Percentiles rank a stretch among this genome's conserved stretches.
These are phyloP conservation scores for Leptopilina drosophilae DNA, from an alignment of 2,888 invertebrate genomes.

Conservation along the genomic window DNA sequence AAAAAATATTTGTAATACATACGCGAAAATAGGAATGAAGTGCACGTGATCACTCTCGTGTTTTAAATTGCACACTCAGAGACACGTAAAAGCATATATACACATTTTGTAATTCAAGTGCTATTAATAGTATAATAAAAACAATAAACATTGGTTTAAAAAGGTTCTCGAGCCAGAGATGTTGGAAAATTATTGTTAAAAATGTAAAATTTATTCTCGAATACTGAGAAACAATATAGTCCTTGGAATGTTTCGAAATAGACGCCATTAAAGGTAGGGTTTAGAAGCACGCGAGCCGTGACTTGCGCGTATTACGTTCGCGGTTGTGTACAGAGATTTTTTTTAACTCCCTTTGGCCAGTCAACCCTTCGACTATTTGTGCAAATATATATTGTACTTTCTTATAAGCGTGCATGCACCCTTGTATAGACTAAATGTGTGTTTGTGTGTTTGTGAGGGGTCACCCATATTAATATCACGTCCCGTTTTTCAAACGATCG, in stretches of 20 bases:
- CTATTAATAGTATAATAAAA: too few species aligned
- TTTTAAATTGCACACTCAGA: too few species aligned
- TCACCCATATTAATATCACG: too few species aligned
- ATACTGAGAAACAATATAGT: slow-evolving; percentile 1
- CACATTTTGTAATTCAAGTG: too few species aligned
- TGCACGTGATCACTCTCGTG: too few species aligned
- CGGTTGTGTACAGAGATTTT: slow-evolving; percentile 1
- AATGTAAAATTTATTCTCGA: not conserved
- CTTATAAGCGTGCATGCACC: slow-evolving; percentile 57
- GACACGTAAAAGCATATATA: too few species aligned
- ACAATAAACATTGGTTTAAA: not conserved
- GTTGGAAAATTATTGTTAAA: not conserved
- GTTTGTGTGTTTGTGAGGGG: too few species aligned
- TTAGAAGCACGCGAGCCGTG: slow-evolving; percentile 48
- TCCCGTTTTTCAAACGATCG: too few species aligned
- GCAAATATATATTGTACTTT: slow-evolving; percentile 10
- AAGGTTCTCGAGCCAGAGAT: not conserved
- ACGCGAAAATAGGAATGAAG: too few species aligned
- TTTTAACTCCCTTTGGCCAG: slow-evolving; percentile 37
- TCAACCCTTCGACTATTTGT: slow-evolving; percentile 42
- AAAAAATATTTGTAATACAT: too few species aligned
- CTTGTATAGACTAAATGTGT: slow-evolving; percentile 38
- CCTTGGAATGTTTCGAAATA: slow-evolving; percentile 17
- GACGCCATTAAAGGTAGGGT: slow-evolving; percentile 27
- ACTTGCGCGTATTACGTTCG: slow-evolving; percentile 43